Evolutionary conservation across 2,113 vertebrate species (phyloP), one percentile per base, ranked within the genome.

Genomic region (Choloepus hoffmanni): DNA sequence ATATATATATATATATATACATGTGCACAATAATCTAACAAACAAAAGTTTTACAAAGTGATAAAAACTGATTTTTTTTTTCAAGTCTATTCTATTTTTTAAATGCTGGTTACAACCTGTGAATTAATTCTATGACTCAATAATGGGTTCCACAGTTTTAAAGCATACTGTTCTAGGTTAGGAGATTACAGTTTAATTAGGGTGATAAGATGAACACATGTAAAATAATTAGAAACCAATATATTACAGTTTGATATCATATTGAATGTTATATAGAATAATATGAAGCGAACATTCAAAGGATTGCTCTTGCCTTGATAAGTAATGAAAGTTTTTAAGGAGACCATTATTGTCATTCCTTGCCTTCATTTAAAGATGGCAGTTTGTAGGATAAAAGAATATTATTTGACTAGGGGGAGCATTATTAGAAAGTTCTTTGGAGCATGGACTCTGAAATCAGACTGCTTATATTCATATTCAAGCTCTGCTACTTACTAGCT

Each of bases 191-290:
- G 45, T 74, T 81, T 91, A 45, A 91, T 30, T 94, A 55, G 63
- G 24, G 36, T 74, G 50, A 48, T 30, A 50, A 92, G 24, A 58
- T 40, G 53, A 95, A 55, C 43, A n/a, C 24, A 50, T 6, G 0
- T 73, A 91, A 96, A 90, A 96, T 92, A 62, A 77, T 85, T 96
- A 77, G 72, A 94, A 90, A 28, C 26, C 18, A 85, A 10, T n/a
- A 36, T 0, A 5, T 53, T 12, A 73, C 30, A 9, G 24, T 85
- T 40, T 62, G 26, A 53, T 72, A 58, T 45, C 67, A 40, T 30
- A 55, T 85, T 21, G 87, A 81, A 11, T 89, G 33, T 85, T 77
- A n/a, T 5, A 1, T 86, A 33, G 48, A 93, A 48, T 70, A 15
- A 88, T 83, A 30, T 18, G 19, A 28, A 23, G 2, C 36, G 23